Evolutionary conservation across 1,140 invertebrate species (phyloP), one percentile per base, ranked within the genome.

Genomic region (Drosophila sproati): DNA sequence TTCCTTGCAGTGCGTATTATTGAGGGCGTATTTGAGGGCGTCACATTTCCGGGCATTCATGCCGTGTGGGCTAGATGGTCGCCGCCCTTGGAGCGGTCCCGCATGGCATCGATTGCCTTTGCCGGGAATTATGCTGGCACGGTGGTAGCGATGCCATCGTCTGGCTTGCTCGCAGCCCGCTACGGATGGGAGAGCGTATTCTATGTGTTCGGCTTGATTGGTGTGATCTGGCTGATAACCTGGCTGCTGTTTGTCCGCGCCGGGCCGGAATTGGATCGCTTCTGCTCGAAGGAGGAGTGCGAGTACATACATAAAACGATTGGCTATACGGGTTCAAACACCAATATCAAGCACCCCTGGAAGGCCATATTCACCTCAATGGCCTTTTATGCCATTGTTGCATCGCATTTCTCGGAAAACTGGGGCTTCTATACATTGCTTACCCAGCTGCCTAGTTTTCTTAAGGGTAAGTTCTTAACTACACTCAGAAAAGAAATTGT

Each of bases 371-470:
- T 98, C 12, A 96, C 94, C 1, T 98, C 98, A 0, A 93, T 94
- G 47, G 95, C 98, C 0, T 97, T 98, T 2, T 98, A 97, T 96
- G 97, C 98, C 0, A 98, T 98, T 55, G 95, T 97, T 20, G 94
- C 95, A 20, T 97, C 97, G 3, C 98, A 98, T 92, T 98, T 98
- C 93, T 96, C 97, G 64, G 98, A 98, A 93, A 98, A 98, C 93
- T 99, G 98, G 98, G 98, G 98, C 10, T 98, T 98, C 93, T 98
- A 98, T 90, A 98, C 97, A 0, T 94, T 98, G 90, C 94, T 98
- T 0, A 98, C 97, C 0, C 96, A 97, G 80, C 93, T 99, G 35
- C 98, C 98, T 3, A 97, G 96, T 41, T 99, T 98, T 92, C 96
- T 99, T 94, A 96, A 95, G 93, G 96, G 96, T 97, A 85, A 71